Percentiles rank a stretch among this genome's conserved stretches.
Conservation (phyloP, 2,888 invertebrate genomes). For the Ceriagrion tenellum region DNA sequence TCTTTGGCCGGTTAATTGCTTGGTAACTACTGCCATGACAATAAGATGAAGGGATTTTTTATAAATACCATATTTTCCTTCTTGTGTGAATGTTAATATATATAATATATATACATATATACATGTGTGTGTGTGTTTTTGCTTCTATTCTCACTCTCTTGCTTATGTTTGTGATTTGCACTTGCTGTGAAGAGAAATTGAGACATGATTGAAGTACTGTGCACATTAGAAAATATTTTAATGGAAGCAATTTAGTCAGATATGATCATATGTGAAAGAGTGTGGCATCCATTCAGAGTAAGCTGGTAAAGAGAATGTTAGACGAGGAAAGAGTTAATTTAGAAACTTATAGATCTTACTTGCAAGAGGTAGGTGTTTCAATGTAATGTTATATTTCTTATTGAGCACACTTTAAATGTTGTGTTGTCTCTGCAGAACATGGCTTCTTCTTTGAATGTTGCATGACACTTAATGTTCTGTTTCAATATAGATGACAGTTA, state of each 20-base stretch:
- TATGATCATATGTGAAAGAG: not conserved
- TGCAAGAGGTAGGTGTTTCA: not conserved
- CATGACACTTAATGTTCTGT: not conserved
- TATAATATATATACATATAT: too few relatives aligned
- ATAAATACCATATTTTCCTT: too few relatives aligned
- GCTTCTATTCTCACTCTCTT: not conserved
- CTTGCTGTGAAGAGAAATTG: not conserved
- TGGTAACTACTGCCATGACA: too few relatives aligned
- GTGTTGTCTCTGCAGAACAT: not conserved
- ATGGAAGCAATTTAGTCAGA: not conserved
- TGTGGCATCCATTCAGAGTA: too few relatives aligned
- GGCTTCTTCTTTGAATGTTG: not conserved
- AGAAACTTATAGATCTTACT: not conserved
- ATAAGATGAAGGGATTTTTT: too few relatives aligned
- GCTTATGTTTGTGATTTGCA: not conserved
- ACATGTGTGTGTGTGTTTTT: not conserved
- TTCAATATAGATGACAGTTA: not conserved
- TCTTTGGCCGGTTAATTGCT: too few relatives aligned
- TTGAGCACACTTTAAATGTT: not conserved
- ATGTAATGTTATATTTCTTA: not conserved
- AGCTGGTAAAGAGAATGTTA: not conserved
- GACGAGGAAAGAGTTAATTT: not conserved
- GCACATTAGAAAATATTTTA: not conserved
- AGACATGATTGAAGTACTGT: not conserved
- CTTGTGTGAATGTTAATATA: too few relatives aligned